These are phyloP conservation scores for Aythya baeri DNA, from an alignment of 2,113 vertebrate genomes.

Conservation along the genomic window DNA sequence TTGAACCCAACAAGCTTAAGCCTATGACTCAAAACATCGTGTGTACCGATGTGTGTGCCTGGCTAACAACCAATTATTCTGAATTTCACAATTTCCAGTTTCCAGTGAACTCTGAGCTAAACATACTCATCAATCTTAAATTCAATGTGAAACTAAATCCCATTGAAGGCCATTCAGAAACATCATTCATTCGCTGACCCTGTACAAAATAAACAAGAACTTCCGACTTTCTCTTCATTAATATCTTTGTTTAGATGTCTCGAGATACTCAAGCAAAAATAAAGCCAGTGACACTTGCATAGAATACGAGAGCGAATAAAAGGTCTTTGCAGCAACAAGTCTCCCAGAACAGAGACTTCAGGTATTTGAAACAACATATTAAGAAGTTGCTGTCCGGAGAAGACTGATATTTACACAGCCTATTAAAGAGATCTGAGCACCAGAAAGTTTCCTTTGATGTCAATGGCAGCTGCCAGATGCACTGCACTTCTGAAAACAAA, in stretches of 20 bases:
- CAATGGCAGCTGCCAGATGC: not conserved
- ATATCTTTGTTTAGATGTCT: not conserved
- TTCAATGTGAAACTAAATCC: not conserved
- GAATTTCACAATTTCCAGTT: not conserved
- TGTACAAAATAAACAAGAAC: not conserved
- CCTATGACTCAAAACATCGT: not conserved
- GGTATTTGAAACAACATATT: not conserved
- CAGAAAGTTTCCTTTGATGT: conserved; percentile 14
- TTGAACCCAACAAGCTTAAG: not conserved
- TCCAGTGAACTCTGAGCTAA: not conserved
- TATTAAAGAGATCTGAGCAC: not conserved
- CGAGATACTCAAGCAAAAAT: not conserved
- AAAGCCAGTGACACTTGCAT: not conserved
- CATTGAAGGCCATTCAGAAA: not conserved
- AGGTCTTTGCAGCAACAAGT: not conserved
- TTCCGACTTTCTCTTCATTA: not conserved
- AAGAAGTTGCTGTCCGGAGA: not conserved
- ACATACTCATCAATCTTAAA: not conserved
- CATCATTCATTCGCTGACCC: not conserved
- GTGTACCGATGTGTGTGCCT: rapidly evolving
- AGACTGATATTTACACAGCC: not conserved
- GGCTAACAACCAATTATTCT: not conserved
- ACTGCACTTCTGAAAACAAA: not conserved
- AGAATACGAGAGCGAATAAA: conserved; percentile 10
- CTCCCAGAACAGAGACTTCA: not conserved